phyloP scores from a whole-genome alignment of 2,888 invertebrate species.

The Junonia oenone region DNA sequence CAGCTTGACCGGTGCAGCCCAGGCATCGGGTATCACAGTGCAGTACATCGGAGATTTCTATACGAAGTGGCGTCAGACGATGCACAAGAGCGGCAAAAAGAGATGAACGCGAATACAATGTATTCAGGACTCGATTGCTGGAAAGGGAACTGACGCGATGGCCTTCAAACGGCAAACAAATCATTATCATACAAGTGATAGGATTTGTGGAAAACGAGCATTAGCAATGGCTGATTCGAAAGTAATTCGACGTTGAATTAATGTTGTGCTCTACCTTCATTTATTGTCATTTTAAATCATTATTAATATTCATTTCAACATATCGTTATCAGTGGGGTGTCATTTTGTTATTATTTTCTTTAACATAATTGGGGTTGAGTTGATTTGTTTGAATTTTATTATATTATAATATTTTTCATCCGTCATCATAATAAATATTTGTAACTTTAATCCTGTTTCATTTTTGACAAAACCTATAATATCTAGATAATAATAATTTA shows the following conservation, averaged over 20 bases:
- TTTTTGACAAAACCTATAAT: background rate
- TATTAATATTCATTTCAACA: constrained; percentile 10
- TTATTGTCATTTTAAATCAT: constrained; percentile 7
- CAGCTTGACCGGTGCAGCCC: constrained; percentile 87
- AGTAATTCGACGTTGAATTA: constrained; percentile 14
- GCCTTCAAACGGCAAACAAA: constrained; percentile 6
- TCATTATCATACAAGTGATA: constrained; percentile 11
- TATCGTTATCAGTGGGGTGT: constrained; percentile 10
- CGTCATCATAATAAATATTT: constrained; percentile 29
- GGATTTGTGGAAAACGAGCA: constrained; percentile 1
- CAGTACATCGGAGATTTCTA: constrained; percentile 91
- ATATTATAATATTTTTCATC: constrained; percentile 26
- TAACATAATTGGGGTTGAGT: constrained; percentile 12
- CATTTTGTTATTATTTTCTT: background rate
- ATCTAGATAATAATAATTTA: background rate
- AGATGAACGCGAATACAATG: constrained; percentile 53
- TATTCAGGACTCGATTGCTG: constrained; percentile 48
- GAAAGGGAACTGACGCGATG: constrained; percentile 16
- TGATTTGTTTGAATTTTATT: constrained; percentile 18
- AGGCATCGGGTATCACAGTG: constrained; percentile 88
- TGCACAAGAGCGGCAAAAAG: constrained; percentile 68
- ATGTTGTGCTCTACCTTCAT: constrained; percentile 4
- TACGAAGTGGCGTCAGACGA: constrained; percentile 89
- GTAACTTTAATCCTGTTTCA: constrained; percentile 15
- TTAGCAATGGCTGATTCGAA: constrained; percentile 14